phyloP scores from a whole-genome alignment of 1,140 invertebrate species.

The Andricus grossulariae region DNA sequence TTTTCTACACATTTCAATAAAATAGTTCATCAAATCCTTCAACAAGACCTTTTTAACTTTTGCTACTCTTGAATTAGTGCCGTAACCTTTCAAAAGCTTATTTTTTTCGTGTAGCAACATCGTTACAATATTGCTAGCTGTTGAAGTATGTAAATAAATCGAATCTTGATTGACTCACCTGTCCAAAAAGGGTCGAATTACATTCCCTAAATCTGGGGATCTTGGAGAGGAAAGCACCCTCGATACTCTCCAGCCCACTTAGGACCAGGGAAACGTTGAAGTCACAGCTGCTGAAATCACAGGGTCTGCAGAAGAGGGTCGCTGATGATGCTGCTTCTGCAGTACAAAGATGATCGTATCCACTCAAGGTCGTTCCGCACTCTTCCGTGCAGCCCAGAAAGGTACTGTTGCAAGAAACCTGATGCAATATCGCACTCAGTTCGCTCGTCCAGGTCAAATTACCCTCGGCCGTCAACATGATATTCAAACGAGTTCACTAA shows the following conservation, averaged over 20 bases:
- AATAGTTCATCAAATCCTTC: too few relatives aligned
- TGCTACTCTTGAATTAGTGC: too few relatives aligned
- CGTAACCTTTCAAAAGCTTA: too few relatives aligned
- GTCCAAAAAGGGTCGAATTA: conserved; percentile 50
- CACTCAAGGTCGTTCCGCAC: conserved; percentile 32
- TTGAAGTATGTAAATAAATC: background rate
- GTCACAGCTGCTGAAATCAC: conserved; percentile 55
- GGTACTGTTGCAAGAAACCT: conserved; percentile 57
- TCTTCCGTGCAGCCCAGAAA: conserved; percentile 43
- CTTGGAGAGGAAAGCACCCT: conserved; percentile 61
- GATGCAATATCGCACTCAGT: conserved; percentile 56
- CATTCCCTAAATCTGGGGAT: conserved; percentile 55
- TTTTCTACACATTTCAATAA: too few relatives aligned
- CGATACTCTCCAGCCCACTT: conserved; percentile 58
- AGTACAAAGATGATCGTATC: conserved; percentile 59
- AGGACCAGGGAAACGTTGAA: conserved; percentile 60
- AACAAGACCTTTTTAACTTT: too few relatives aligned
- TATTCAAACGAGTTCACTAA: conserved; percentile 9
- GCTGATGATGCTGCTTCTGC: conserved; percentile 44
- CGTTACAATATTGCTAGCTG: too few relatives aligned
- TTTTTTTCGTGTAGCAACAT: too few relatives aligned
- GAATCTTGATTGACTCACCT: conserved; percentile 37
- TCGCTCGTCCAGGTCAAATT: conserved; percentile 58
- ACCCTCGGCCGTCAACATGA: conserved; percentile 36
- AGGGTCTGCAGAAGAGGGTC: conserved; percentile 56